Evolutionary conservation across 2,797 vertebrate species (phyloP).

Genomic region (Vultur gryphus): DNA sequence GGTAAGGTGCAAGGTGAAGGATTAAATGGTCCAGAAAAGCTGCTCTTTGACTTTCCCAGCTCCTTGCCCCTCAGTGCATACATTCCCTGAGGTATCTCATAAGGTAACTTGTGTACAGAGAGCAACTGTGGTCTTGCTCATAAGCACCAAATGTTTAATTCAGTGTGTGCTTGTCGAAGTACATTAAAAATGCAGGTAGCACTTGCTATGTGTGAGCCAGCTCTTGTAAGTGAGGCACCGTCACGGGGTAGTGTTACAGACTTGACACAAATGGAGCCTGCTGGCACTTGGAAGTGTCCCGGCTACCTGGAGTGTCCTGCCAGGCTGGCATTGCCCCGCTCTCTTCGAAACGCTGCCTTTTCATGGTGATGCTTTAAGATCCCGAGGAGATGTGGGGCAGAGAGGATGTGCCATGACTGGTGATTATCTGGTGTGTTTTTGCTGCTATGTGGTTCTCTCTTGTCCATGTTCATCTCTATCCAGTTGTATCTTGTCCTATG

Average conservation of each 20-base stretch:
- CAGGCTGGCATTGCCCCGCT: not conserved
- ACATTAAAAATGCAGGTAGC: conserved; percentile 51
- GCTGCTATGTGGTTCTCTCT: not conserved
- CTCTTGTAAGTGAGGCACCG: not conserved
- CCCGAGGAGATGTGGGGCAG: rapidly evolving
- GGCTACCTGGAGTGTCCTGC: not conserved
- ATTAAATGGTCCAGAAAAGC: not conserved
- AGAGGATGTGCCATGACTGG: not conserved
- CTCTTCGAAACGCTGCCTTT: not conserved
- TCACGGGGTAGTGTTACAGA: not conserved
- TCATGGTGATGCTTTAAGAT: not conserved
- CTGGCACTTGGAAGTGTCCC: not conserved
- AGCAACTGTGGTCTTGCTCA: not conserved
- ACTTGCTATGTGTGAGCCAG: not conserved
- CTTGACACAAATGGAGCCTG: not conserved
- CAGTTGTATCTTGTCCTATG: not conserved
- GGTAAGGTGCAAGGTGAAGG: not conserved
- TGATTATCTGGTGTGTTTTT: not conserved
- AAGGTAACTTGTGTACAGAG: not conserved
- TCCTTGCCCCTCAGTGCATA: not conserved
- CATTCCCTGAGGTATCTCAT: not conserved
- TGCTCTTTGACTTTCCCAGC: not conserved
- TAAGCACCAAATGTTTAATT: conserved; percentile 28
- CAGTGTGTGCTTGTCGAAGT: not conserved
- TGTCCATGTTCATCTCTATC: not conserved